A percentile compares a stretch with the other conserved stretches of the same genome.
Conservation (phyloP, 1,140 invertebrate genomes). For the Sycobia sp. region DNA sequence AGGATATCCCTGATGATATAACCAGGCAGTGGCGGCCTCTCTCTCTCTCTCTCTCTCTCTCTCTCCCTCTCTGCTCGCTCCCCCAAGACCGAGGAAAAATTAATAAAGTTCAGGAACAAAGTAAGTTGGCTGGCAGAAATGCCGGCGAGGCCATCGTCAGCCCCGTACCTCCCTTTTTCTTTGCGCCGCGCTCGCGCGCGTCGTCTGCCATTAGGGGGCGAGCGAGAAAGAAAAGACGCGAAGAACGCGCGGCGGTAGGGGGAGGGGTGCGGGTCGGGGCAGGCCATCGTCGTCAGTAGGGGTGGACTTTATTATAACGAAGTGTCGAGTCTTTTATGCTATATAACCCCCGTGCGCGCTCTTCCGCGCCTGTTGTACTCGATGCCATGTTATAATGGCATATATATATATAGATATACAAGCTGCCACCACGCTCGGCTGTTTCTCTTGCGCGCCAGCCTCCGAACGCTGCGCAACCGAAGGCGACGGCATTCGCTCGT, state of each 20-base stretch:
- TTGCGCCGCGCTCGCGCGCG: constrained; percentile 10
- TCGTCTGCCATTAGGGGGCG: not conserved
- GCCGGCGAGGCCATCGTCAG: constrained; percentile 40
- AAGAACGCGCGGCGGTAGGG: constrained; percentile 12
- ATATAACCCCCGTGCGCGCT: constrained; percentile 24
- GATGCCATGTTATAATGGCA: not conserved
- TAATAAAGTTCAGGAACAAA: constrained; percentile 65
- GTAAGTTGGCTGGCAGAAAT: constrained; percentile 62
- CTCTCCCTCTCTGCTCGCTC: constrained; percentile 39
- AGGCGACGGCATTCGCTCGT: no score
- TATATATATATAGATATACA: no score
- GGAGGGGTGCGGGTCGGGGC: constrained; percentile 28
- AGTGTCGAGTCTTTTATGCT: constrained; percentile 60
- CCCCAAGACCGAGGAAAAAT: constrained; percentile 61
- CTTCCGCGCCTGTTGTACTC: constrained; percentile 30
- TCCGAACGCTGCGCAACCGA: not conserved
- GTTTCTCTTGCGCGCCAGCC: no score
- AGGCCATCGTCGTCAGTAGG: constrained; percentile 40
- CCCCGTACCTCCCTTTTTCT: constrained; percentile 35
- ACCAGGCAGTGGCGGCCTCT: no score
- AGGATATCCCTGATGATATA: constrained; percentile 35
- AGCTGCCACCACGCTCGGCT: no score
- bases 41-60: not conserved
- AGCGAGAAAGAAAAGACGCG: constrained; percentile 1
- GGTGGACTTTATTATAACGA: constrained; percentile 61